A percentile compares a stretch with the other conserved stretches of the same genome.
Evolutionary conservation across 2,113 vertebrate species (phyloP).

Genomic region (Passer montanus): DNA sequence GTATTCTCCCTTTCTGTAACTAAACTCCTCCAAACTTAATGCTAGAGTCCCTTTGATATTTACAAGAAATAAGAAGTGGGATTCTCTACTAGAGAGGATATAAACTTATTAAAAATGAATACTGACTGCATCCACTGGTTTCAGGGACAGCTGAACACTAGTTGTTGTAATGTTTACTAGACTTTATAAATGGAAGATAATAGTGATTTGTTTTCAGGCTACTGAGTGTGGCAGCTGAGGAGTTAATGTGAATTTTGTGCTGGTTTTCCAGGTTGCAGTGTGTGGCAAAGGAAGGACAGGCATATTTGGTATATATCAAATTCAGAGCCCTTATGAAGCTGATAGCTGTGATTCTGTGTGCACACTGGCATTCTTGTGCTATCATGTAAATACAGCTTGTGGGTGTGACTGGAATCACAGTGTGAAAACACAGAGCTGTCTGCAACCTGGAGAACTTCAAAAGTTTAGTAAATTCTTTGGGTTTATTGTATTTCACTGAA

Average conservation of each 20-base stretch:
- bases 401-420: neutral
- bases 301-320: neutral
- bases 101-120: neutral
- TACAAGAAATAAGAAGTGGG: neutral
- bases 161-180: neutral
- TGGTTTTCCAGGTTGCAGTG: neutral
- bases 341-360: neutral
- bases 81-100: neutral
- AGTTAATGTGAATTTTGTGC: neutral
- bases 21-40: neutral
- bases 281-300: neutral
- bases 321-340: neutral
- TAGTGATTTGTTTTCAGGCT: neutral
- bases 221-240: neutral
- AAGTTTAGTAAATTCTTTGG: neutral
- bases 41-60: neutral
- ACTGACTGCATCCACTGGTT: neutral
- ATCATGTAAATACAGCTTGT: neutral
- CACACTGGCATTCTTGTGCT: neutral
- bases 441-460: neutral
- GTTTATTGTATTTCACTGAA: neutral
- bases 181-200: neutral
- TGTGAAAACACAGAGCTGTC: neutral
- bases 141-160: neutral
- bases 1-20: neutral